Base-by-base conservation (phyloP, 2,797 vertebrate species). In the Neosalanx taihuensis region DNA sequence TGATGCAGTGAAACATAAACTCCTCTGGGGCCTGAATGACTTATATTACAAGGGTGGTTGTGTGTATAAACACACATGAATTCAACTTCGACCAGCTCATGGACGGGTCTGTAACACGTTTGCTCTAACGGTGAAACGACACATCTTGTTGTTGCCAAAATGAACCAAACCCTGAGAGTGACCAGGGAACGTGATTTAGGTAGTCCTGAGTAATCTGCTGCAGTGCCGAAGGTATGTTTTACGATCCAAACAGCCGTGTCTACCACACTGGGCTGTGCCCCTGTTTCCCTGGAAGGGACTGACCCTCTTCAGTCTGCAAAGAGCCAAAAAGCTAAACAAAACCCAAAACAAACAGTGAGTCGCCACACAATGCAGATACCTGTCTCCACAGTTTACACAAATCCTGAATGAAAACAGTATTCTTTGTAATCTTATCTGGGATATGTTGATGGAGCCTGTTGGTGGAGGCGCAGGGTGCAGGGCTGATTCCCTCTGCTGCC, bases 401-500 rank as follows among this genome's bases (percentile, higher is more conserved):
- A 90, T 84, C 81, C 81, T 13, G 64, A 90, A 90, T 85, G 85
- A 90, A 92, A 92, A 93, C 91, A 91, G 90, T 91, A 90, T 91
- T 91, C 86, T 93, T 89, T 89, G 90, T 91, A 90, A 91, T 90
- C 86, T 93, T 91, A 93, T 93, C 91, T 89, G 84, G 75, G 82
- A 88, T 87, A 92, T 91, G 89, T 85, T 84, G 90, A 92, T 91
- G 86, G 83, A 85, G 86, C 81, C 68, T 89, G 78, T 87, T 56
- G 84, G 81, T 64, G 72, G 74, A 23, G 53, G 69, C 7, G 9
- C 12, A 57, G 57, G 29, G 23, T 57, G 12, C 1, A 31, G 56
- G 53, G 7, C 29, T 73, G 86, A 80, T 83, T 90, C 85, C 81
- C 86, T 84, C 85, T 58, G 74, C 88, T 80, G 90, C 81, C 81